phyloP scores from a whole-genome alignment of 2,113 vertebrate species.

The Carassius gibelio region DNA sequence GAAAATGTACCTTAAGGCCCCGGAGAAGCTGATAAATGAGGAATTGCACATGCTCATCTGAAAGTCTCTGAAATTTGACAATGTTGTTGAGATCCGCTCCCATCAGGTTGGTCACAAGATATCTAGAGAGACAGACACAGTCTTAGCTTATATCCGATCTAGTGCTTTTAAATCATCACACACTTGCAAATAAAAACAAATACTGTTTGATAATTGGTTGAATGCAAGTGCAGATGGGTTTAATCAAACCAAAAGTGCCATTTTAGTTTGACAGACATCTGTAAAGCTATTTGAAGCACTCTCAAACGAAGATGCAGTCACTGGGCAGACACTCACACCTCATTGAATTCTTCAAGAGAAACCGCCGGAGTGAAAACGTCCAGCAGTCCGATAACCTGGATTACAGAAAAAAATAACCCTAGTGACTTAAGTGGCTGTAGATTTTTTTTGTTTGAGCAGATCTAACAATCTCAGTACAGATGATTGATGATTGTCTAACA shows the following conservation, averaged over 20 bases:
- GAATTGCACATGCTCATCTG: conserved; percentile 96
- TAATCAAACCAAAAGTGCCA: not conserved
- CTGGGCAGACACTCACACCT: conserved; percentile 82
- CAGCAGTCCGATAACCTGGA: conserved; percentile 85
- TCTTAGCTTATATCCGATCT: not conserved
- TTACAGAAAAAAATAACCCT: conserved; percentile 4
- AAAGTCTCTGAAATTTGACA: conserved; percentile 94
- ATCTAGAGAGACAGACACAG: conserved; percentile 72
- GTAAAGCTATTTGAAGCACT: too few species aligned
- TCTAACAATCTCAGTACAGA: not conserved
- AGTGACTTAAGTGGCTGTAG: not conserved
- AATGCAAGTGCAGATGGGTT: not conserved
- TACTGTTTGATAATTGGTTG: not conserved
- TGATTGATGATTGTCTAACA: not conserved
- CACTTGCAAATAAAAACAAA: not conserved
- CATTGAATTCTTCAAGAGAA: conserved; percentile 89
- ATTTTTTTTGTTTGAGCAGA: not conserved
- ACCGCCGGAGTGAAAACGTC: conserved; percentile 94
- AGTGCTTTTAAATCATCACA: not conserved
- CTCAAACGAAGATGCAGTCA: not conserved
- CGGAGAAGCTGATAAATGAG: conserved; percentile 95
- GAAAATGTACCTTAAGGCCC: conserved; percentile 85
- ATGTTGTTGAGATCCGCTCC: conserved; percentile 97
- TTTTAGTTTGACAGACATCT: not conserved
- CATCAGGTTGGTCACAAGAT: conserved; percentile 97